These are phyloP conservation scores for Rostratula benghalensis DNA, from an alignment of 2,113 vertebrate species.

Conservation along the genomic window DNA sequence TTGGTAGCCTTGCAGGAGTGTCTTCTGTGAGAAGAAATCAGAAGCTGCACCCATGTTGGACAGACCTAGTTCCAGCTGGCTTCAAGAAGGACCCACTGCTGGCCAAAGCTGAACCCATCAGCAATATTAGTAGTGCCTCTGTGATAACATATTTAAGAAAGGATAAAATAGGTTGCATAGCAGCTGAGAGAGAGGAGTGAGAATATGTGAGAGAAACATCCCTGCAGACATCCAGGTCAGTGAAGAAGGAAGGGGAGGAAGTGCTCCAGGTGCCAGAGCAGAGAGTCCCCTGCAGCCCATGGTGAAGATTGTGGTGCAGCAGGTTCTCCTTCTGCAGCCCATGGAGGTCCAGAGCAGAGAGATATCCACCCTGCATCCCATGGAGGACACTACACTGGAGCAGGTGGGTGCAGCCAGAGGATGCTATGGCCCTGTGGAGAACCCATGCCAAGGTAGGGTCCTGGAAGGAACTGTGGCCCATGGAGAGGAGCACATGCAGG, in stretches of 20 bases:
- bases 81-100: accelerated
- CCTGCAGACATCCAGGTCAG: neutral
- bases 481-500: too few relatives aligned
- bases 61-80: accelerated
- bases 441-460: neutral
- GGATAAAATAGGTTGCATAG: neutral
- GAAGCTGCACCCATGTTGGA: neutral
- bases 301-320: neutral
- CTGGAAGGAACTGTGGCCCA: neutral
- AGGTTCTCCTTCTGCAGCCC: neutral
- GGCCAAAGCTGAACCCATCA: neutral
- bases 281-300: accelerated
- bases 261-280: neutral
- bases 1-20: neutral
- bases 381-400: accelerated
- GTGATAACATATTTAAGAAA: neutral
- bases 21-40: neutral
- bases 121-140: accelerated
- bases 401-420: neutral
- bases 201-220: neutral
- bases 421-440: neutral
- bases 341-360: neutral
- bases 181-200: neutral
- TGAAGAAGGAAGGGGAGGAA: neutral
- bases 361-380: neutral